A percentile compares a stretch with the other conserved stretches of the same genome.
These are phyloP conservation scores for Falco berigora DNA, from an alignment of 2,797 vertebrate genomes.

Conservation along the genomic window DNA sequence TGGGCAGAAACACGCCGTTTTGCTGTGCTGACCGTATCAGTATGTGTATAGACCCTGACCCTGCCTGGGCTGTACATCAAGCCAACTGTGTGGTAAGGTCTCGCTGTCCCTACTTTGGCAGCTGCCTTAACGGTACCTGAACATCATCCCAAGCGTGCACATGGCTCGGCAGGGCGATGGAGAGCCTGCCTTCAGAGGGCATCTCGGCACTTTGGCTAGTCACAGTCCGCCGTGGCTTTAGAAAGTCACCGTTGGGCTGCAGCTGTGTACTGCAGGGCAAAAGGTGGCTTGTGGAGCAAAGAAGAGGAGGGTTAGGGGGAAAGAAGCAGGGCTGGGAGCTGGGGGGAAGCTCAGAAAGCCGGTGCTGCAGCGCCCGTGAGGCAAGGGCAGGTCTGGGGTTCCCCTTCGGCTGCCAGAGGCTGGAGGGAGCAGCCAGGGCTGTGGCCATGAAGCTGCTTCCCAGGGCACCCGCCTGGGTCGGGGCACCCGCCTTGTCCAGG, in stretches of 20 bases:
- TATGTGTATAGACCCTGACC: background rate
- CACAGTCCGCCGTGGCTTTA: background rate
- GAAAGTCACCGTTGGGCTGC: background rate
- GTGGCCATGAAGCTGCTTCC: background rate
- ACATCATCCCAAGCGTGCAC: background rate
- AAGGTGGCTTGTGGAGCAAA: background rate
- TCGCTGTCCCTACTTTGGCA: background rate
- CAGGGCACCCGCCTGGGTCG: background rate
- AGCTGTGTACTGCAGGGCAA: background rate
- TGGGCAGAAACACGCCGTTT: fast-evolving
- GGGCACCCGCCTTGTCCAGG: background rate
- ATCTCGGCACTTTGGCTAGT: background rate
- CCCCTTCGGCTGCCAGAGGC: background rate
- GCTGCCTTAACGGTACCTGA: background rate
- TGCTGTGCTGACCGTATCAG: background rate
- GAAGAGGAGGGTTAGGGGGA: background rate
- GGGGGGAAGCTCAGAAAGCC: background rate
- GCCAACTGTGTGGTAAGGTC: background rate
- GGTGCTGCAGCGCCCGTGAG: background rate
- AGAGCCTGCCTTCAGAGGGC: background rate
- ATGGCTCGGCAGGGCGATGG: background rate
- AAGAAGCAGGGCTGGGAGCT: background rate
- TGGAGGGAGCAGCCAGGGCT: background rate
- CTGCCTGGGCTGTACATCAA: background rate
- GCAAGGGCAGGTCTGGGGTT: background rate